Evolutionary conservation across 2,797 vertebrate genomes (phyloP).

Genomic region (Gallinago nigripennis): DNA sequence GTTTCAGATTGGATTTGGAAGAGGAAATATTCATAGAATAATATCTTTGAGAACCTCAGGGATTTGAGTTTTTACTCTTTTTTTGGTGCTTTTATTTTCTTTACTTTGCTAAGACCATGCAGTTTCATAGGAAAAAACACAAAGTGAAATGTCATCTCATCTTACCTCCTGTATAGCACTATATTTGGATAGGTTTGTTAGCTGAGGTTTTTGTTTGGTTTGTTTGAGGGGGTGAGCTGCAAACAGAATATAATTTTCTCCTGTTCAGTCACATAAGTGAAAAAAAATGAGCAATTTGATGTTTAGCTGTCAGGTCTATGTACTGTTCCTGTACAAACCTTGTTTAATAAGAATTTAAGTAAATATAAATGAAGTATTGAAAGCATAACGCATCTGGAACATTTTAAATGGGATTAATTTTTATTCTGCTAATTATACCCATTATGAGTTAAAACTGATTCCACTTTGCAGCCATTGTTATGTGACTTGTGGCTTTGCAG

Average conservation of each 20-base stretch:
- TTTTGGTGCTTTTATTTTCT: not conserved
- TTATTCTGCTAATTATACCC: not conserved
- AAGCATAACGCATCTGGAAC: slow-evolving; percentile 25
- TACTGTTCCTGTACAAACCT: not conserved
- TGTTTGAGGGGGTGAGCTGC: not conserved
- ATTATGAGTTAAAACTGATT: not conserved
- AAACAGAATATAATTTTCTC: slow-evolving; percentile 22
- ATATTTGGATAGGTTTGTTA: not conserved
- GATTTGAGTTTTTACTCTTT: not conserved
- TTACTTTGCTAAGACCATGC: not conserved
- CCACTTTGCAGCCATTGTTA: not conserved
- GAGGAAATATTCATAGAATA: not conserved
- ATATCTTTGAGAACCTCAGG: not conserved
- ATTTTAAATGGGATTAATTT: slow-evolving; percentile 33
- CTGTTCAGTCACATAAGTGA: not conserved
- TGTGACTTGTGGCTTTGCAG: slow-evolving; percentile 33
- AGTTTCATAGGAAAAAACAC: not conserved
- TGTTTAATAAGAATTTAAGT: slow-evolving; percentile 4
- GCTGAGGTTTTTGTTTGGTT: not conserved
- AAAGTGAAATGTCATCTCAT: not conserved
- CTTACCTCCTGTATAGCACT: not conserved
- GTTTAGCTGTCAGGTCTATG: not conserved
- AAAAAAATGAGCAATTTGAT: not conserved
- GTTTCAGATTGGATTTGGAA: not conserved
- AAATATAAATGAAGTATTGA: not conserved